Conservation (phyloP, 1,140 invertebrate species). For the Liolophura sinensis region DNA sequence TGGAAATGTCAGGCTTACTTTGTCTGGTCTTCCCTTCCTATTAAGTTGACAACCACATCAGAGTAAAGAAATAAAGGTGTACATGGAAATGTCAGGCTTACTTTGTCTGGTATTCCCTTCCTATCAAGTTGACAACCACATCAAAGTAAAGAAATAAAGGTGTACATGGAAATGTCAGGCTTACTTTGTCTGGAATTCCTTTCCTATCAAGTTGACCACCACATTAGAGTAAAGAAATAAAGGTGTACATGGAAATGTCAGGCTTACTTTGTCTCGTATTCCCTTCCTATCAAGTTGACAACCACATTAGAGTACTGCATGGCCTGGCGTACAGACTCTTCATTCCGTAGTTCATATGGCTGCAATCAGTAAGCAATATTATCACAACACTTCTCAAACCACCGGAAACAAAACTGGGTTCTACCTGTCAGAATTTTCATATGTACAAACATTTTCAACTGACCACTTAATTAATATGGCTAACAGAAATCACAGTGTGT, state of each 20-base stretch:
- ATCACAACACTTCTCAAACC: too few relatives aligned
- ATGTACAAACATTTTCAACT: too few relatives aligned
- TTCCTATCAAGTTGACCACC: background rate
- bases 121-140: constrained; percentile 95
- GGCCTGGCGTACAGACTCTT: constrained; percentile 82
- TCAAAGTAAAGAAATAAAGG: too few relatives aligned
- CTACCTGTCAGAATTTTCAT: too few relatives aligned
- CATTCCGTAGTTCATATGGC: constrained; percentile 83
- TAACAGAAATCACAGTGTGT: too few relatives aligned
- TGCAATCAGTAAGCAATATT: constrained; percentile 61
- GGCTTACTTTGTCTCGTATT: constrained; percentile 81
- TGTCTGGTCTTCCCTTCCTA: constrained; percentile 91
- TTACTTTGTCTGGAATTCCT: background rate
- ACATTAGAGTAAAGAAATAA: background rate
- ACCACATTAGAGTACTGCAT: constrained; percentile 97
- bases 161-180: too few relatives aligned
- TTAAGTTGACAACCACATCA: constrained; percentile 95
- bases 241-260: too few relatives aligned
- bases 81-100: too few relatives aligned
- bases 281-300: constrained; percentile 90
- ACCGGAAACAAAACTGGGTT: too few relatives aligned
- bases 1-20: constrained; percentile 65
- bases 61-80: too few relatives aligned
- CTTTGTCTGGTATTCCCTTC: constrained; percentile 87
- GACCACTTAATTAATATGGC: too few relatives aligned